Evolutionary conservation across 53 echinoderm and acorn worm species (phyloP).

Genomic region (Echinarachnius parma): DNA sequence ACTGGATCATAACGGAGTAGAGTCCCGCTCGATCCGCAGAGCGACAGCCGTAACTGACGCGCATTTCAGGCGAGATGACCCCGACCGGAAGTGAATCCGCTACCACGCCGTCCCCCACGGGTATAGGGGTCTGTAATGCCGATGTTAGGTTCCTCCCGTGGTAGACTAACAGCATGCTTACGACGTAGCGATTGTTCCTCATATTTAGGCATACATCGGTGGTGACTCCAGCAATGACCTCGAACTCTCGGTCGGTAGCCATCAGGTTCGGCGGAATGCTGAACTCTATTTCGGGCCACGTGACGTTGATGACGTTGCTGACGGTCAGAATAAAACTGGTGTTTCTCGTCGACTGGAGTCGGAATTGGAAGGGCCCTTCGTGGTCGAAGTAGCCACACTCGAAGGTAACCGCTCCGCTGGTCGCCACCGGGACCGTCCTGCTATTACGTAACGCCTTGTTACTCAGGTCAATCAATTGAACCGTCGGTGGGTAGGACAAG

Average conservation of each 20-base stretch:
- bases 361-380: constrained; percentile 55
- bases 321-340: constrained; percentile 13
- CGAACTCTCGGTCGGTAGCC: constrained; percentile 38
- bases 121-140: constrained; percentile 19
- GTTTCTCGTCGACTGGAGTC: constrained; percentile 19
- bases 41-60: constrained; percentile 51
- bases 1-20: constrained; percentile 51
- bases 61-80: constrained; percentile 19
- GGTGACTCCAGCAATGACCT: constrained; percentile 39
- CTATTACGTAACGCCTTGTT: constrained; percentile 17
- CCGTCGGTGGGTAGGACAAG: constrained; percentile 32
- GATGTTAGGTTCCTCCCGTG: constrained; percentile 53
- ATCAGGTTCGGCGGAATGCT: constrained; percentile 33
- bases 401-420: constrained; percentile 50
- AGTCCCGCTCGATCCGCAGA: constrained; percentile 63
- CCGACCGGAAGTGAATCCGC: constrained; percentile 47
- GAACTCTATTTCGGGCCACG: constrained; percentile 52
- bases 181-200: constrained; percentile 64
- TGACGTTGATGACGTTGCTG: constrained; percentile 46
- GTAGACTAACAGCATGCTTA: constrained; percentile 51
- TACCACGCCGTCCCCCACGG: constrained; percentile 27
- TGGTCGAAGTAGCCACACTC: constrained; percentile 77
- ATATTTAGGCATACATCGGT: constrained; percentile 54
- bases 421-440: constrained; percentile 28
- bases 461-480: constrained; percentile 60